phyloP scores from a whole-genome alignment of 23 tunicate species.

The Trididemnum clinides region DNA sequence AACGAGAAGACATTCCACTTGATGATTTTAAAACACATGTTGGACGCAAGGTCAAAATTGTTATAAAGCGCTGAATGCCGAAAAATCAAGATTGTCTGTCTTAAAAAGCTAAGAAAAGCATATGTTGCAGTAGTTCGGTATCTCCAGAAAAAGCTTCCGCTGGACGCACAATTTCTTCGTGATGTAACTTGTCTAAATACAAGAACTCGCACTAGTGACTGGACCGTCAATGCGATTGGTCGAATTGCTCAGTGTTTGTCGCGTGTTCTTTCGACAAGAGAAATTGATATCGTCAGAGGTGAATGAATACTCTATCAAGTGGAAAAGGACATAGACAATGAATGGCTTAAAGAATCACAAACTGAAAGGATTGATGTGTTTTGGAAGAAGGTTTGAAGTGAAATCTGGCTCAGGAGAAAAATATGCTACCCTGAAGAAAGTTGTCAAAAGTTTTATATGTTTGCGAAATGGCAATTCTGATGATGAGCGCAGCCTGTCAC shows the following conservation, averaged over 20 bases:
- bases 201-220: not conserved
- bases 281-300: not conserved
- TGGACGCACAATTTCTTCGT: not conserved
- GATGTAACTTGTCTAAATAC: not conserved
- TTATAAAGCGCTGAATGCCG: not conserved
- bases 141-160: not conserved
- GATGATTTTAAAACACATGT: not conserved
- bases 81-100: not conserved
- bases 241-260: not conserved
- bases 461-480: not conserved
- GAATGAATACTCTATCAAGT: not conserved
- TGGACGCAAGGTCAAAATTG: not conserved
- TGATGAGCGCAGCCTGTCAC: not conserved
- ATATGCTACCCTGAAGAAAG: not conserved
- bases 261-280: not conserved
- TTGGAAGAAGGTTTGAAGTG: not conserved
- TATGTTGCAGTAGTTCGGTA: not conserved
- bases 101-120: not conserved
- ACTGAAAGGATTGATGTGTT: not conserved
- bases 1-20: not conserved
- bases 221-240: conserved; percentile 10
- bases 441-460: not conserved
- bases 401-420: not conserved
- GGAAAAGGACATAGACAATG: not conserved
- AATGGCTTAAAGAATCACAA: not conserved